These are phyloP conservation scores for Ashinkailepas kermadecensis DNA, from an alignment of 2,888 invertebrate genomes.

Conservation along the genomic window DNA sequence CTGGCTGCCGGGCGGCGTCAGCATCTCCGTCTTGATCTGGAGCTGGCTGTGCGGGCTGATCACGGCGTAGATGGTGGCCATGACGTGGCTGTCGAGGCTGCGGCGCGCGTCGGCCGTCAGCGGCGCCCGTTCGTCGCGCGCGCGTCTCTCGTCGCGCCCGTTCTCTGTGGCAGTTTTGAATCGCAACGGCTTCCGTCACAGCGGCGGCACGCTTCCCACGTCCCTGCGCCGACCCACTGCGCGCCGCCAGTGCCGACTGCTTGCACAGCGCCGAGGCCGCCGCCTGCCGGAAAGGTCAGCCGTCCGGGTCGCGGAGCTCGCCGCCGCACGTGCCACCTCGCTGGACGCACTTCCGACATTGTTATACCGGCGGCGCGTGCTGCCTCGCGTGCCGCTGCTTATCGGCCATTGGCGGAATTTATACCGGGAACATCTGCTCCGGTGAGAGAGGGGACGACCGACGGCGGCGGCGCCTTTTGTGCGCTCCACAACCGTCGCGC, in stretches of 20 bases:
- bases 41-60: slow-evolving; percentile 4
- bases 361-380: slow-evolving; percentile 7
- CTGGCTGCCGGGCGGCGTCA: not conserved
- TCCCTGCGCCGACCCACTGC: not conserved
- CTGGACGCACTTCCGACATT: slow-evolving; percentile 4
- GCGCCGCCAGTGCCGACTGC: not conserved
- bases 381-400: slow-evolving; percentile 4
- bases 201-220: not conserved
- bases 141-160: too few relatives aligned
- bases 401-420: slow-evolving; percentile 18
- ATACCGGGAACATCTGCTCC: slow-evolving; percentile 8
- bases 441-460: not conserved
- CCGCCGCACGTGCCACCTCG: not conserved
- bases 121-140: too few relatives aligned
- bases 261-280: too few relatives aligned
- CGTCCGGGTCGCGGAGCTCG: not conserved
- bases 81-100: not conserved
- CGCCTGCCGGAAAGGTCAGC: not conserved
- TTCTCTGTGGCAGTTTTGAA: not conserved
- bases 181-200: not conserved
- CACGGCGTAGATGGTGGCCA: slow-evolving; percentile 1
- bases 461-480: slow-evolving; percentile 6
- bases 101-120: not conserved
- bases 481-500: not conserved
- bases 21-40: not conserved